Percentiles rank a stretch among this genome's conserved stretches.
These are phyloP conservation scores for Lasioglossum leucozonium DNA, from an alignment of 2,888 invertebrate species.

Conservation along the genomic window DNA sequence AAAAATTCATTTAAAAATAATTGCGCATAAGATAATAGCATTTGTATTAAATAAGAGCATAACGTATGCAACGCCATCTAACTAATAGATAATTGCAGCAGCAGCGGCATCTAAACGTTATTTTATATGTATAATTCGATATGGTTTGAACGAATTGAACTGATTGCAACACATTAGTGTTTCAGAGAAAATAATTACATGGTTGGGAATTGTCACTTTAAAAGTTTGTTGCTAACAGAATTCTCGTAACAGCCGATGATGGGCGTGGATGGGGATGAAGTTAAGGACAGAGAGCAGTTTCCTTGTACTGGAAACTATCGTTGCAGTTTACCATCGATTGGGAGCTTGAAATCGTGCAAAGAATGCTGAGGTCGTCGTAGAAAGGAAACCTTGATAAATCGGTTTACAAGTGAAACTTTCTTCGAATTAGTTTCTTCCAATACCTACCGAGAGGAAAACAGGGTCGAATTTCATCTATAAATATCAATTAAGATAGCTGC, in stretches of 20 bases:
- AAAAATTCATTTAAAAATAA: background rate
- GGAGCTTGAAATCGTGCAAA: slow-evolving; percentile 65
- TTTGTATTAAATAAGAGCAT: too few relatives aligned
- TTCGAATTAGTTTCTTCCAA: slow-evolving; percentile 24
- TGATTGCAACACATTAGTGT: slow-evolving; percentile 42
- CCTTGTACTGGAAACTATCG: slow-evolving; percentile 57
- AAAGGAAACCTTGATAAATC: slow-evolving; percentile 59
- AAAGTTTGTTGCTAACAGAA: slow-evolving; percentile 76
- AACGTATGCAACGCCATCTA: too few relatives aligned
- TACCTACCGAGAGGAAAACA: slow-evolving; percentile 28
- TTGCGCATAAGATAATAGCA: too few relatives aligned
- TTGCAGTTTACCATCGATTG: slow-evolving; percentile 53
- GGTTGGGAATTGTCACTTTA: slow-evolving; percentile 74
- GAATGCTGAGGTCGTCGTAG: slow-evolving; percentile 53
- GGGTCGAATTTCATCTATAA: slow-evolving; percentile 17
- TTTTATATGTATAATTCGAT: slow-evolving; percentile 39
- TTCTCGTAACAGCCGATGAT: slow-evolving; percentile 71
- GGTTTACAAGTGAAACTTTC: slow-evolving; percentile 57
- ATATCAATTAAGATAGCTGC: background rate
- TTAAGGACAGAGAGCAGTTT: slow-evolving; percentile 54
- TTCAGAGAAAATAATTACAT: slow-evolving; percentile 75
- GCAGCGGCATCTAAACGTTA: background rate
- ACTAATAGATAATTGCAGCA: too few relatives aligned
- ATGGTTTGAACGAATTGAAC: slow-evolving; percentile 22
- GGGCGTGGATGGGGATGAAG: slow-evolving; percentile 30